Evolutionary conservation across 1,140 invertebrate genomes (phyloP).

Genomic region (Formica exsecta): DNA sequence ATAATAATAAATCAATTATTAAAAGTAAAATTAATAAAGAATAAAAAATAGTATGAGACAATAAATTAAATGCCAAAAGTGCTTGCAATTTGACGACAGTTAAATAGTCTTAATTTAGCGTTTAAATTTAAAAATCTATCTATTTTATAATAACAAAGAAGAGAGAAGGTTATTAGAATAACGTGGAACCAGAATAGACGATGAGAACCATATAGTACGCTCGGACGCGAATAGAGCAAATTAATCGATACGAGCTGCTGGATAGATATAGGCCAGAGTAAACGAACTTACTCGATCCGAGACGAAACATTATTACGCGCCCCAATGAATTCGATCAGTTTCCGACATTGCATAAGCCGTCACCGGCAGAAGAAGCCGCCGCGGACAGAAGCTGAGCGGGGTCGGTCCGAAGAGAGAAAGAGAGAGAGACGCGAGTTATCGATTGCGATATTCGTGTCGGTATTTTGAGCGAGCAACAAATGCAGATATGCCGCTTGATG

Average conservation of each 20-base stretch:
- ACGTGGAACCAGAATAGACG: background rate
- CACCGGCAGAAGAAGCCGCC: conserved; percentile 69
- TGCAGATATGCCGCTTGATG: conserved; percentile 57
- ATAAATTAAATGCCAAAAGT: background rate
- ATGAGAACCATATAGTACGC: background rate
- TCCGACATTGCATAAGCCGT: conserved; percentile 83
- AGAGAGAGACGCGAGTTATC: conserved; percentile 45
- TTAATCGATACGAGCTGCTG: conserved; percentile 79
- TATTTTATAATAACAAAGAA: background rate
- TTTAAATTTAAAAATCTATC: conserved; percentile 15
- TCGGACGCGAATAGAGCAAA: conserved; percentile 13
- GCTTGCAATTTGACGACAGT: background rate
- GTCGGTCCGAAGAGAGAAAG: conserved; percentile 21
- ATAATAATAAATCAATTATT: background rate
- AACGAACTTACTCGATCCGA: conserved; percentile 83
- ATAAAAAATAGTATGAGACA: background rate
- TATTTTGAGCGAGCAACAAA: conserved; percentile 52
- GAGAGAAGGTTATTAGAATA: background rate
- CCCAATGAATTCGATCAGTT: conserved; percentile 83
- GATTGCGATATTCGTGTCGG: conserved; percentile 26
- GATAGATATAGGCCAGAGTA: conserved; percentile 78
- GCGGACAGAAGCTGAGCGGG: conserved; percentile 45
- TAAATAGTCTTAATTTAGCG: background rate
- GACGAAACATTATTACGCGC: conserved; percentile 84
- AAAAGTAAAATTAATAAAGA: background rate